Evolutionary conservation across 2,797 vertebrate species (phyloP).

Genomic region (Linurgus olivaceus): DNA sequence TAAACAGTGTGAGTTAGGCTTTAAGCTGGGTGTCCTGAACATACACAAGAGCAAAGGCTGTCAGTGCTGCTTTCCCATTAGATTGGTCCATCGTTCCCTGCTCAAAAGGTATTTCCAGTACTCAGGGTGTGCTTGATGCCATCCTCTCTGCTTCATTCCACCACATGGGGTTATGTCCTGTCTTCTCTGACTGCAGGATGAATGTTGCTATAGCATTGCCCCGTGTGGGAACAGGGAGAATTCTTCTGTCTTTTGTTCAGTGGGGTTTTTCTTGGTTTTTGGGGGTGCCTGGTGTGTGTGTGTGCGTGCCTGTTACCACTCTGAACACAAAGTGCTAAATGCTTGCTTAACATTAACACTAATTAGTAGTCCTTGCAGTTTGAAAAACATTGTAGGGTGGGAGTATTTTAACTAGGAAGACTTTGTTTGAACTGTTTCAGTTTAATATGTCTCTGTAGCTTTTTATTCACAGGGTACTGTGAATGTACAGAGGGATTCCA

Average conservation of each 20-base stretch:
- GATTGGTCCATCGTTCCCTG: not conserved
- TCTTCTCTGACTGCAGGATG: not conserved
- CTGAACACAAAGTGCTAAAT: not conserved
- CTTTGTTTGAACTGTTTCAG: not conserved
- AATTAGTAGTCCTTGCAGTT: not conserved
- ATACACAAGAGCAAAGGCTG: not conserved
- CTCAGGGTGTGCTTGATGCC: fast-evolving
- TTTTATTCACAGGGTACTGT: not conserved
- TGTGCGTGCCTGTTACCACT: not conserved
- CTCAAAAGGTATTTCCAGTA: not conserved
- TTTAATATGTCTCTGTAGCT: not conserved
- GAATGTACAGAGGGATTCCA: not conserved
- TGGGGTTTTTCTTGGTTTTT: not conserved
- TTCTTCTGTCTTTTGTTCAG: not conserved
- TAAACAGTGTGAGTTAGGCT: not conserved
- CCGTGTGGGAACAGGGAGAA: not conserved
- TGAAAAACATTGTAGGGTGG: not conserved
- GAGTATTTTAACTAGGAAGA: not conserved
- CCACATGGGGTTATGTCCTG: fast-evolving
- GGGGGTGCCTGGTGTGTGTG: fast-evolving
- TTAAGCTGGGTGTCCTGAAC: not conserved
- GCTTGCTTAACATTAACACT: not conserved
- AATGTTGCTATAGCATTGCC: not conserved
- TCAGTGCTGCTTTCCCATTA: not conserved
- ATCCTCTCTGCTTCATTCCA: not conserved